Base-by-base conservation (phyloP, 23 tunicate genomes). In the Ascidia mentula region DNA sequence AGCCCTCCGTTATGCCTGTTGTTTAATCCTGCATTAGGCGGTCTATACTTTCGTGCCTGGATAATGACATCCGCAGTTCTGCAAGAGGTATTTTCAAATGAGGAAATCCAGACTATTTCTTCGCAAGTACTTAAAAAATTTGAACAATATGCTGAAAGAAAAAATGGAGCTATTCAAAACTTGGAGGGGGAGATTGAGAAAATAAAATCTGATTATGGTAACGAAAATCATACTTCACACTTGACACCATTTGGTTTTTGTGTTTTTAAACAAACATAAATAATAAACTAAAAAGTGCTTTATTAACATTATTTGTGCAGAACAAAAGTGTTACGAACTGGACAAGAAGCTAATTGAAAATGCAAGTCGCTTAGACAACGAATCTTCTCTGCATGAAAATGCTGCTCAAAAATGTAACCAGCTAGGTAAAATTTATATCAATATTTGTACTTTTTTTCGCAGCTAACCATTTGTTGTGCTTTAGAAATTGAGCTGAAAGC, bases 301-400 rank as follows among this genome's bases (percentile, higher is more conserved):
- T 4, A 4, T 6, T 2, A 71, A 6, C 34, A 17, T 6, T 31
- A 34, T 36, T n/a, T 34, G 6, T 71, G 31, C 69, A 86, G 97
- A 91, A 77, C 97, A 91, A 86, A 91, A 86, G 77, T 91, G 90
- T 70, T 86, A 91, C 61, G 97, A 91, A 37, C 59, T 91, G 80
- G 97, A 91, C 79, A 86, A 86, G 35, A 91, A 82, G 74, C 76
- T 91, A 61, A 91, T 86, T 72, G 97, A 91, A 73, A 85, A 79
- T 74, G 81, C 90, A 38, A 86, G 82, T 72, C 83, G 86, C 18
- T 40, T 91, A 22, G 87, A 91, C 40, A 76, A 45, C 24, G 97
- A 86, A 59, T 40, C 97, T 6, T 37, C 87, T 18, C 78, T 76
- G 69, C 60, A 77, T 77, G 80, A 65, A 36, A 81, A 86, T 34